These are phyloP conservation scores for Diogma glabrata DNA, from an alignment of 2,888 invertebrate genomes.

Conservation along the genomic window DNA sequence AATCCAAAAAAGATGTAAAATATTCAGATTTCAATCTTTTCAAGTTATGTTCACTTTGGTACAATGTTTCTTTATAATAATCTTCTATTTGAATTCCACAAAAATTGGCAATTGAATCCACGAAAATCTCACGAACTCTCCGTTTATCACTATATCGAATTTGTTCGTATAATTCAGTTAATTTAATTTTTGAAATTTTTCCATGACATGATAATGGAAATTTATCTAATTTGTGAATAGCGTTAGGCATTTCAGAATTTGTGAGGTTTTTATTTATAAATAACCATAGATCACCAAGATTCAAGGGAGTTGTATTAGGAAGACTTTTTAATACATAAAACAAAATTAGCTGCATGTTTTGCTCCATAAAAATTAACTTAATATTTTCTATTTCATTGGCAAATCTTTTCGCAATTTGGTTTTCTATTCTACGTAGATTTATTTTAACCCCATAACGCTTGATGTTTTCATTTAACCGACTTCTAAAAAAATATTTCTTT, in stretches of 20 bases:
- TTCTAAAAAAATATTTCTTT: slow-evolving; percentile 47
- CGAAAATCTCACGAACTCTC: background rate
- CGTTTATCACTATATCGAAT: slow-evolving; percentile 14
- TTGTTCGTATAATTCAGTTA: background rate
- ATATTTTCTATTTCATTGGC: background rate
- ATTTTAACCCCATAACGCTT: slow-evolving; percentile 69
- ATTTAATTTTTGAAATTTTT: slow-evolving; percentile 45
- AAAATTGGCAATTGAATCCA: too few relatives aligned
- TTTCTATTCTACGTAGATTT: slow-evolving; percentile 46
- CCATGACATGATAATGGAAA: slow-evolving; percentile 56
- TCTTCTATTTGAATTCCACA: too few relatives aligned
- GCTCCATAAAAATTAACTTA: slow-evolving; percentile 1
- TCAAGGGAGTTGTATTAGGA: background rate
- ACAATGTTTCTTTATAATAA: too few relatives aligned
- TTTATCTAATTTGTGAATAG: slow-evolving; percentile 44
- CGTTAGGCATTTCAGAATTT: slow-evolving; percentile 50
- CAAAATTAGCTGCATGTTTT: background rate
- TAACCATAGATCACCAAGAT: background rate
- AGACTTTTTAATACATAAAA: background rate
- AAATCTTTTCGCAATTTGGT: background rate
- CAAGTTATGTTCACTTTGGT: background rate
- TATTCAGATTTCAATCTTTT: background rate
- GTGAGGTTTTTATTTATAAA: slow-evolving; percentile 37
- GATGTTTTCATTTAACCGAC: slow-evolving; percentile 55
- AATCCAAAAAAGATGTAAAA: slow-evolving; percentile 40